A percentile compares a stretch with the other conserved stretches of the same genome.
Conservation (phyloP, 2,113 vertebrate species). For the Trinectes maculatus region DNA sequence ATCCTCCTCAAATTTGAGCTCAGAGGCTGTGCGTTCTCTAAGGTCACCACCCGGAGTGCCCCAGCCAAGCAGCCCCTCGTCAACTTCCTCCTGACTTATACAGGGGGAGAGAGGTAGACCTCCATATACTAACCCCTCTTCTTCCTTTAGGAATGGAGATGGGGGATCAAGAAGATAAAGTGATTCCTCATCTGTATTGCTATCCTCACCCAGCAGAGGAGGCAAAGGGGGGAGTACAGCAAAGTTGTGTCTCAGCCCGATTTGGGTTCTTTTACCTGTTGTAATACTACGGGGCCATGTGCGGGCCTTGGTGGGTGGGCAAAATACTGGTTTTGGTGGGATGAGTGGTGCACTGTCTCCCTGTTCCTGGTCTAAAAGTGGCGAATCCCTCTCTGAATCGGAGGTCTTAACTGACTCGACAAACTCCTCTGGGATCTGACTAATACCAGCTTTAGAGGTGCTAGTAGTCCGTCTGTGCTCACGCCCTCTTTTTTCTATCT, state of each 20-base stretch:
- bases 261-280: conserved; percentile 73
- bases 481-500: conserved; percentile 35
- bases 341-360: conserved; percentile 77
- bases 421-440: conserved; percentile 70
- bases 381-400: conserved; percentile 81
- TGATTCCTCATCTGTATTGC: conserved; percentile 79
- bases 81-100: conserved; percentile 89
- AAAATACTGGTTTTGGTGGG: conserved; percentile 82
- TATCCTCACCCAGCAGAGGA: conserved; percentile 77
- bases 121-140: conserved; percentile 67
- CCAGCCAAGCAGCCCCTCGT: conserved; percentile 83
- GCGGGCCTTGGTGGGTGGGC: conserved; percentile 82
- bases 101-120: conserved; percentile 89
- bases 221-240: conserved; percentile 80
- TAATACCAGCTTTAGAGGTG: conserved; percentile 65
- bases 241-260: conserved; percentile 75
- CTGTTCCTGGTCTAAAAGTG: conserved; percentile 79
- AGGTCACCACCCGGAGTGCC: conserved; percentile 78
- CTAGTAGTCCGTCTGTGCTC: conserved; percentile 55
- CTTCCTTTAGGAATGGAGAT: conserved; percentile 81
- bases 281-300: conserved; percentile 83
- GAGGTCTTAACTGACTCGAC: conserved; percentile 71
- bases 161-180: conserved; percentile 82
- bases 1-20: conserved; percentile 96
- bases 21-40: conserved; percentile 91